Evolutionary conservation across 2,888 invertebrate species (phyloP).

Genomic region (Catotricha subobsoleta): DNA sequence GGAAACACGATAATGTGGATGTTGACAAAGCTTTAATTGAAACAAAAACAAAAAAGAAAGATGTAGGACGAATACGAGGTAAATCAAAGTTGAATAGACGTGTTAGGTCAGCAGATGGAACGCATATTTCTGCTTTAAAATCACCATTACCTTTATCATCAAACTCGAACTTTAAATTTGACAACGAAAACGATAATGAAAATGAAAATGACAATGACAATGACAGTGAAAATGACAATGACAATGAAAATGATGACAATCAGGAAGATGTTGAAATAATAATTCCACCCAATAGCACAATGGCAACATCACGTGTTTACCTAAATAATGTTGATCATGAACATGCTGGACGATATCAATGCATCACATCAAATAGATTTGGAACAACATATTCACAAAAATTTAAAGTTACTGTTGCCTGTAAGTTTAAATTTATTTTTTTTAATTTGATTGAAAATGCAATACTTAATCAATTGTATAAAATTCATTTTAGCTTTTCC

Average conservation of each 20-base stretch:
- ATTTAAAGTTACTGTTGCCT: conserved; percentile 70
- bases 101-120: not conserved
- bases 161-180: not conserved
- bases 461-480: not conserved
- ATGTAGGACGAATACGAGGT: not conserved
- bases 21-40: conserved; percentile 16
- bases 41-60: not conserved
- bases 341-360: conserved; percentile 82
- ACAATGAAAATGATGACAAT: not conserved
- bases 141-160: not conserved
- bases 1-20: conserved; percentile 73
- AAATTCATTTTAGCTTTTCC: conserved; percentile 22
- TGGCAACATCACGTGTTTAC: conserved; percentile 52
- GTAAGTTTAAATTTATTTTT: conserved; percentile 29
- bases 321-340: conserved; percentile 58
- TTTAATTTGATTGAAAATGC: not conserved
- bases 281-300: conserved; percentile 31
- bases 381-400: conserved; percentile 79
- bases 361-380: conserved; percentile 74
- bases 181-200: not conserved
- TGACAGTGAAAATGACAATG: not conserved
- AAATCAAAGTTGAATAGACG: not conserved
- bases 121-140: not conserved
- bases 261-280: conserved; percentile 16
- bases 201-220: not conserved